phyloP scores from a whole-genome alignment of 2,888 invertebrate species.

The Branchinecta sandiegonensis region DNA sequence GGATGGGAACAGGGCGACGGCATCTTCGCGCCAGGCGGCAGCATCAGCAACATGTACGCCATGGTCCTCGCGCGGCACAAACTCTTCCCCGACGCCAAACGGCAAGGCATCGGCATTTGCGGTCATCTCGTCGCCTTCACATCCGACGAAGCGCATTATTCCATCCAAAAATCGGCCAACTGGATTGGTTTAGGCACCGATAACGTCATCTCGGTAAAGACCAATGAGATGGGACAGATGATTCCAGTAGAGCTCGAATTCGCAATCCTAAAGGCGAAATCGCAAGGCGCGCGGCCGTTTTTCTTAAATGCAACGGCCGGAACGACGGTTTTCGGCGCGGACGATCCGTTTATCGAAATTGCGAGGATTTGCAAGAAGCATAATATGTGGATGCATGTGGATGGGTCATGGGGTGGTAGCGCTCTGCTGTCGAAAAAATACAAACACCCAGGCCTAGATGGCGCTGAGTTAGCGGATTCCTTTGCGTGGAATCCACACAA shows the following conservation, averaged over 20 bases:
- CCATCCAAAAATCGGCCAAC: slow-evolving; percentile 60
- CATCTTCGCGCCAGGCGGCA: slow-evolving; percentile 60
- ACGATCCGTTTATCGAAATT: slow-evolving; percentile 54
- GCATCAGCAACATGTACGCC: slow-evolving; percentile 61
- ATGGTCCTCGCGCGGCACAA: slow-evolving; percentile 55
- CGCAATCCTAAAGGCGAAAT: slow-evolving; percentile 39
- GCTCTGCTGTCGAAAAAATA: slow-evolving; percentile 51
- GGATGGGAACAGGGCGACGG: slow-evolving; percentile 55
- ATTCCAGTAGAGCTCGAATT: slow-evolving; percentile 43
- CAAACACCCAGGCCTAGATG: slow-evolving; percentile 45
- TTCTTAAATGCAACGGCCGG: slow-evolving; percentile 62
- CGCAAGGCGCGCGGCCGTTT: slow-evolving; percentile 44
- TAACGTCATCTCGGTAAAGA: slow-evolving; percentile 48
- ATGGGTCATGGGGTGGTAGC: slow-evolving; percentile 66
- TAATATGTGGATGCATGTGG: slow-evolving; percentile 64
- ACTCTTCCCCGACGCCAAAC: slow-evolving; percentile 51
- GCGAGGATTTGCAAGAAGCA: slow-evolving; percentile 52
- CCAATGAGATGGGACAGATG: slow-evolving; percentile 55
- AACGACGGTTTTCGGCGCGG: slow-evolving; percentile 68
- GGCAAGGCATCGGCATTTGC: slow-evolving; percentile 45
- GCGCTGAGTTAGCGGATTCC: slow-evolving; percentile 55
- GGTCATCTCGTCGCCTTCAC: slow-evolving; percentile 55
- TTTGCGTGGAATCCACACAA: slow-evolving; percentile 77
- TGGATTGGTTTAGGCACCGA: slow-evolving; percentile 73
- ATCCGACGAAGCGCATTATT: slow-evolving; percentile 71